A percentile compares a stretch with the other conserved stretches of the same genome.
These are phyloP conservation scores for Drosophila algonquin DNA, from an alignment of 2,888 invertebrate genomes.

Conservation along the genomic window DNA sequence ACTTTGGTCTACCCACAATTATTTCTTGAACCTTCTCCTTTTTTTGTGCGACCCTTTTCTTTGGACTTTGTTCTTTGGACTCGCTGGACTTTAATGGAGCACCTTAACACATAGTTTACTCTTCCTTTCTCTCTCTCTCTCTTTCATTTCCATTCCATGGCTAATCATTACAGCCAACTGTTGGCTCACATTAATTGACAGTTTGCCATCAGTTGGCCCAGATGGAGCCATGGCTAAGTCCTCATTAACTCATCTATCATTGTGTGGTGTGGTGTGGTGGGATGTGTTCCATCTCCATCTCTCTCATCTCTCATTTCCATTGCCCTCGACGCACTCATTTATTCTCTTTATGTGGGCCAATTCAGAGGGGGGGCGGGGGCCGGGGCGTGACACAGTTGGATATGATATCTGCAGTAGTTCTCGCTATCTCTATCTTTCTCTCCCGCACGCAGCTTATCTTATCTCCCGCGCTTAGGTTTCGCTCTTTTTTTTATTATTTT, in stretches of 20 bases:
- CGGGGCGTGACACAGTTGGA: conserved; percentile 31
- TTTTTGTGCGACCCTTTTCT: background rate
- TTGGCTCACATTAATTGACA: conserved; percentile 49
- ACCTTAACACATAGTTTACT: conserved; percentile 16
- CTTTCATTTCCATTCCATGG: background rate
- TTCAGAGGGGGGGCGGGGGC: conserved; percentile 12
- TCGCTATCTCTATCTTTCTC: conserved; percentile 1
- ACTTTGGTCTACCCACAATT: conserved; percentile 4
- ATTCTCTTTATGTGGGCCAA: conserved; percentile 54
- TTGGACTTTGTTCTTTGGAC: conserved; percentile 3
- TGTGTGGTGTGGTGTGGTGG: conserved; percentile 19
- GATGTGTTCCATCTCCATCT: background rate
- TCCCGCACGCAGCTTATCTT: conserved; percentile 6
- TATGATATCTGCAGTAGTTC: conserved; percentile 31
- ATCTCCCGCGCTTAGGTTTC: conserved; percentile 20
- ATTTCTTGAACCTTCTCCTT: background rate
- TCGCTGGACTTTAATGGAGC: conserved; percentile 24
- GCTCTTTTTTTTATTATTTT: conserved; percentile 22
- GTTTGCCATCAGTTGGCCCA: conserved; percentile 41
- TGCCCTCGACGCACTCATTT: conserved; percentile 24
- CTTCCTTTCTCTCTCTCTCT: background rate
- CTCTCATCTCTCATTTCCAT: background rate
- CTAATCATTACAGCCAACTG: conserved; percentile 33
- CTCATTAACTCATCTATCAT: conserved; percentile 65
- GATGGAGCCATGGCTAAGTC: conserved; percentile 24